Evolutionary conservation across 2,113 vertebrate species (phyloP).

Genomic region (Scopus umbretta): DNA sequence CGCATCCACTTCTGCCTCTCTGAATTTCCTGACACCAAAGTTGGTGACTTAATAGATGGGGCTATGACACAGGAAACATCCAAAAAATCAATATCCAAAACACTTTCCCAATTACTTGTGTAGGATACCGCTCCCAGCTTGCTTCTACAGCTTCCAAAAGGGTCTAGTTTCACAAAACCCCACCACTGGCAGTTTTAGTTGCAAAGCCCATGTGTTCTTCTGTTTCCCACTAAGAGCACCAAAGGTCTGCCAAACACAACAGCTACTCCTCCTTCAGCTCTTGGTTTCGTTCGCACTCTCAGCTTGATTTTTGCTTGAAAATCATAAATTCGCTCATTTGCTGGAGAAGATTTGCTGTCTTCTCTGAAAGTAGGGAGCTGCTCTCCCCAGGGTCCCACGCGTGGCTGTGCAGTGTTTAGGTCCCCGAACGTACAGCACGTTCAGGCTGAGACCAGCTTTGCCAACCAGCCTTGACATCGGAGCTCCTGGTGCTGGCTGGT

Average conservation of each 20-base stretch:
- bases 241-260: neutral
- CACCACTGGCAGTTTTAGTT: neutral
- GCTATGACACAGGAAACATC: neutral
- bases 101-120: neutral
- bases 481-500: neutral
- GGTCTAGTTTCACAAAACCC: neutral
- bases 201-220: neutral
- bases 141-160: neutral
- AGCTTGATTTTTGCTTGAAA: conserved; percentile 20
- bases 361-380: neutral
- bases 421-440: neutral
- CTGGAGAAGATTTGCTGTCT: neutral
- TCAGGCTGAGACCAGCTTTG: neutral
- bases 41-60: conserved; percentile 2
- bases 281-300: neutral
- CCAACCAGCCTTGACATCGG: neutral
- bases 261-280: neutral
- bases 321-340: conserved; percentile 9
- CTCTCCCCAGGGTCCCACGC: no score
- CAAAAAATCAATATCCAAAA: conserved; percentile 8
- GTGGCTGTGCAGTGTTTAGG: no score
- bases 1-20: neutral
- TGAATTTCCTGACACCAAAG: neutral
- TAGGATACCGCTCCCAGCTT: neutral
- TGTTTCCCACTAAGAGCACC: neutral